Percentiles rank a stretch among this genome's conserved stretches.
Conservation (phyloP, 2,113 vertebrate species). For the Limanda limanda region DNA sequence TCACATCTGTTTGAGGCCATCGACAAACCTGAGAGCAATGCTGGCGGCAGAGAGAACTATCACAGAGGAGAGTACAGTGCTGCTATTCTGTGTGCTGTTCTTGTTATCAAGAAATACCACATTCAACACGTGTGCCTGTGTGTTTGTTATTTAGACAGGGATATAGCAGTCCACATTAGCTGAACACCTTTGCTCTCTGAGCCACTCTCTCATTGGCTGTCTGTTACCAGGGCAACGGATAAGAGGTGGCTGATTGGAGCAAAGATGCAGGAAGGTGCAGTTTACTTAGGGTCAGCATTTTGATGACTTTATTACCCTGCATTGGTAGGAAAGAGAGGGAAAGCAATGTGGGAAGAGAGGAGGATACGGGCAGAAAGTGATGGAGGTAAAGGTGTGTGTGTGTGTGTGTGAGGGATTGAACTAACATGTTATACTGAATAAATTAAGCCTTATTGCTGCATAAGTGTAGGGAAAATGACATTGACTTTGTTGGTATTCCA, state of each 20-base stretch:
- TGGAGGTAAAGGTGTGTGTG: constrained; percentile 6
- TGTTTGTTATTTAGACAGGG: constrained; percentile 34
- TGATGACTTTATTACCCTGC: constrained; percentile 52
- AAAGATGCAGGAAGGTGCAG: constrained; percentile 45
- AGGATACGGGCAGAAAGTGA: background rate
- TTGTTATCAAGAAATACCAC: background rate
- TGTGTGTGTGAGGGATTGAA: constrained; percentile 18
- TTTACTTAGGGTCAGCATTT: constrained; percentile 54
- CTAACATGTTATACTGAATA: constrained; percentile 17
- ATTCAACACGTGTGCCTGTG: constrained; percentile 2
- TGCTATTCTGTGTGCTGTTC: background rate
- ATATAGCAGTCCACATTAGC: constrained; percentile 36
- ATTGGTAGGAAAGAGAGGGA: constrained; percentile 19
- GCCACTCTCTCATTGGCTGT: constrained; percentile 45
- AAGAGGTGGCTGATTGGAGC: constrained; percentile 56
- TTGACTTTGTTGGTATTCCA: constrained; percentile 60
- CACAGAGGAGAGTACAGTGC: background rate
- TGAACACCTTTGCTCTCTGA: constrained; percentile 56
- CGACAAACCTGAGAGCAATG: constrained; percentile 22
- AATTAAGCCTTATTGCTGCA: constrained; percentile 26
- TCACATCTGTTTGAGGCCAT: constrained; percentile 5
- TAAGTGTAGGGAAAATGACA: constrained; percentile 31
- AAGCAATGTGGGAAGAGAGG: constrained; percentile 9
- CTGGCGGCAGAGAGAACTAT: background rate
- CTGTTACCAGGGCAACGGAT: constrained; percentile 70